Percentiles rank a stretch among this genome's conserved stretches.
Conservation (phyloP, 2,113 vertebrate genomes). For the Conger conger region DNA sequence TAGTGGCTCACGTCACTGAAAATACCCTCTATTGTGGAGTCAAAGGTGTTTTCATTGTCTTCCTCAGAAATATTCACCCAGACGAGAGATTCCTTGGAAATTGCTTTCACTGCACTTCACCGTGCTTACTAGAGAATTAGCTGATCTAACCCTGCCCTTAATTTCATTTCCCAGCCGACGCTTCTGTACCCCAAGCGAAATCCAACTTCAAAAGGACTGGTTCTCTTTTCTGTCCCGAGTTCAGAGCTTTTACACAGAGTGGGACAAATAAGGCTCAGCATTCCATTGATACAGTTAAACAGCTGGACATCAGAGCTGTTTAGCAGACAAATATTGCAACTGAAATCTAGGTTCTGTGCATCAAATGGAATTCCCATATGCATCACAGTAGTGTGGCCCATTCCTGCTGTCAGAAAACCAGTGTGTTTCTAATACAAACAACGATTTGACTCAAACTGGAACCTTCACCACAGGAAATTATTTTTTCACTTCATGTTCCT, state of each 20-base stretch:
- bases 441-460: background rate
- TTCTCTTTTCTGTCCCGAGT: conserved; percentile 19
- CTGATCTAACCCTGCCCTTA: no score
- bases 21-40: no score
- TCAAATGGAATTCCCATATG: conserved; percentile 38
- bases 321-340: conserved; percentile 51
- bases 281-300: conserved; percentile 37
- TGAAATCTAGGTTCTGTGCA: conserved; percentile 43
- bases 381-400: background rate
- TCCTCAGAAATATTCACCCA: no score
- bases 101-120: no score
- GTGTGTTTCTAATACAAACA: background rate
- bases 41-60: no score
- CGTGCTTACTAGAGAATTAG: no score
- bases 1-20: no score
- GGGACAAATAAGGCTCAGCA: conserved; percentile 34
- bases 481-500: no score
- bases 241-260: background rate
- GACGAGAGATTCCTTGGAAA: no score
- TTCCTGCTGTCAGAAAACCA: conserved; percentile 15
- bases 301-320: conserved; percentile 46
- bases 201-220: conserved; percentile 16
- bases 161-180: background rate
- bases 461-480: background rate
- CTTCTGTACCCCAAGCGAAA: conserved; percentile 10